These are phyloP conservation scores for Flabesymbios commensalis DNA, from an alignment of 2,888 invertebrate genomes.

Conservation along the genomic window DNA sequence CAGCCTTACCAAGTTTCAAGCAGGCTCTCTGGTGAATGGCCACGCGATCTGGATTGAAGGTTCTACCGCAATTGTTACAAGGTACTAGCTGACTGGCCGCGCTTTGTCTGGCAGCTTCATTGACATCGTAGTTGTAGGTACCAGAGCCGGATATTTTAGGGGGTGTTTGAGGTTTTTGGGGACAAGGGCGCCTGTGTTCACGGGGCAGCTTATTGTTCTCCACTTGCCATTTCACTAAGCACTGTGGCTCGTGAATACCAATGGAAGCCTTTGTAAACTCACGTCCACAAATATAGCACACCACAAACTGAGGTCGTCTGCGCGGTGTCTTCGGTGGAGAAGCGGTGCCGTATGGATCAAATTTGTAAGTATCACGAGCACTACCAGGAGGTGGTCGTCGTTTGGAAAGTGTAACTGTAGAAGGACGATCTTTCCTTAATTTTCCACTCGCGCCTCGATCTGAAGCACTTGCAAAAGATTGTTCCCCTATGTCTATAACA, in stretches of 20 bases:
- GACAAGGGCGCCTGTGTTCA: constrained; percentile 65
- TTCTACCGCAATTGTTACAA: constrained; percentile 26
- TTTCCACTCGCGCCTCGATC: constrained; percentile 12
- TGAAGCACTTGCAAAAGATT: constrained; percentile 15
- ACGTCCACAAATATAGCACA: constrained; percentile 70
- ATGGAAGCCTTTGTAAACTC: constrained; percentile 70
- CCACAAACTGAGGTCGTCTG: constrained; percentile 40
- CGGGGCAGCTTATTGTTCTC: constrained; percentile 67
- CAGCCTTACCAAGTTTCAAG: constrained; percentile 3
- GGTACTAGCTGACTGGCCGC: constrained; percentile 25
- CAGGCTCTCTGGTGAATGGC: constrained; percentile 25
- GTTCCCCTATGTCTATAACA: constrained; percentile 33
- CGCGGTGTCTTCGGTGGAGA: background rate
- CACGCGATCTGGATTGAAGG: constrained; percentile 26
- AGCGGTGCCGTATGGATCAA: background rate
- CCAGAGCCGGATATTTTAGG: background rate
- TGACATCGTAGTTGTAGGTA: constrained; percentile 36
- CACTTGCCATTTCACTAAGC: constrained; percentile 68
- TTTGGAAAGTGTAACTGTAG: too few species aligned
- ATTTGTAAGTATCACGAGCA: background rate
- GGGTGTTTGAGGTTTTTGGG: constrained; percentile 65
- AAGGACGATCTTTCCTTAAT: background rate
- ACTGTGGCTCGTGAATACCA: constrained; percentile 71
- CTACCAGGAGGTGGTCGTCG: background rate
- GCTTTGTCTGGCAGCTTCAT: constrained; percentile 41